A percentile compares a stretch with the other conserved stretches of the same genome.
phyloP scores from a whole-genome alignment of 2,797 vertebrate species.

The Lophotriccus pileatus region DNA sequence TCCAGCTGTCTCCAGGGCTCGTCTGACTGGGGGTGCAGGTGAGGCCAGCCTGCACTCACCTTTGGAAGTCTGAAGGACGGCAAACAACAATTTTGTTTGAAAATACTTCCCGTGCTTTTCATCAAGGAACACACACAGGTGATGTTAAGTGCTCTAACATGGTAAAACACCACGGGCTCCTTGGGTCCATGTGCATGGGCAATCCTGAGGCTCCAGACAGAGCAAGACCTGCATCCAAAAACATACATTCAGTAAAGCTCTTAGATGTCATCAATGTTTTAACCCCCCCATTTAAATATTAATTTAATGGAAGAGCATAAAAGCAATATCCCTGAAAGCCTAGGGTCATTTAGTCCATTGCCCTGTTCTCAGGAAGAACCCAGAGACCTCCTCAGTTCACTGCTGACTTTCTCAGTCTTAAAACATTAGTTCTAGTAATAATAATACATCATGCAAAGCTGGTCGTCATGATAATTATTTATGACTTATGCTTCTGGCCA shows the following conservation, averaged over 20 bases:
- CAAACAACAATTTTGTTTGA: not conserved
- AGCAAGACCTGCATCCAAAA: not conserved
- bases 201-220: not conserved
- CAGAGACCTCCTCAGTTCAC: not conserved
- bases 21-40: rapidly evolving
- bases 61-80: not conserved
- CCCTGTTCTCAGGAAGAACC: not conserved
- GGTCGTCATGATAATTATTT: slow-evolving; percentile 29
- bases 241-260: not conserved
- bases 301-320: not conserved
- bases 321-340: slow-evolving; percentile 2
- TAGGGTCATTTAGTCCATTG: not conserved
- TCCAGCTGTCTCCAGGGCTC: not conserved
- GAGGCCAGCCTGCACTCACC: not conserved
- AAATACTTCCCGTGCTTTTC: not conserved
- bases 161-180: not conserved
- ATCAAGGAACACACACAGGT: not conserved
- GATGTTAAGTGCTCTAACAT: not conserved
- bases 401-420: not conserved
- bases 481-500: not conserved
- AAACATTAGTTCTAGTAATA: slow-evolving; percentile 12
- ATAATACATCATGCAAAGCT: not conserved
- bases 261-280: slow-evolving; percentile 36
- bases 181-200: not conserved
- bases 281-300: slow-evolving; percentile 9